Evolutionary conservation across 2,797 vertebrate species (phyloP).

Genomic region (Valencia hispanica): DNA sequence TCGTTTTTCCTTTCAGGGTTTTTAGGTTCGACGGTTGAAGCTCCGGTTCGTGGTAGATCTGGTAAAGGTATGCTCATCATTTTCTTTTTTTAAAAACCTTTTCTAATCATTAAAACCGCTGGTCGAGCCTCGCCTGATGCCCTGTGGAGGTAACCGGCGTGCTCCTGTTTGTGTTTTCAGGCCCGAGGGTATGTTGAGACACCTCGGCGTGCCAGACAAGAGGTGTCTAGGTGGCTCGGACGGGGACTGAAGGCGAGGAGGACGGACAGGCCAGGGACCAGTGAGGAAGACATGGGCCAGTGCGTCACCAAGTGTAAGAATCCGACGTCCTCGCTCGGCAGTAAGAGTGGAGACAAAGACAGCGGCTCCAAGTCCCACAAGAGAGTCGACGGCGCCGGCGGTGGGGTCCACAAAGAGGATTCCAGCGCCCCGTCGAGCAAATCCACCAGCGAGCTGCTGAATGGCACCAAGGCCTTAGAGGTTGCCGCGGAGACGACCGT

Average conservation of each 20-base stretch:
- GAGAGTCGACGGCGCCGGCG: conserved; percentile 77
- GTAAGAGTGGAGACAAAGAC: conserved; percentile 98
- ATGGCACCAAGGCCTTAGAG: conserved; percentile 93
- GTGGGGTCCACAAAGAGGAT: conserved; percentile 88
- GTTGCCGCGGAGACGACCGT: conserved; percentile 84
- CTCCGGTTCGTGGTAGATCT: conserved; percentile 48
- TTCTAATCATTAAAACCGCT: not conserved
- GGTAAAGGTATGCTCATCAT: conserved; percentile 43
- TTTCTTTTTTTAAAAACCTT: conserved; percentile 9
- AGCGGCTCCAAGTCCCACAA: conserved; percentile 90
- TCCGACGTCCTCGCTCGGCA: conserved; percentile 97
- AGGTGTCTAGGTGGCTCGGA: conserved; percentile 82
- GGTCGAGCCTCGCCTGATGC: not conserved
- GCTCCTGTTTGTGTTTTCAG: conserved; percentile 45
- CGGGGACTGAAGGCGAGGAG: conserved; percentile 80
- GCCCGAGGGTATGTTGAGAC: conserved; percentile 91
- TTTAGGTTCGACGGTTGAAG: conserved; percentile 36
- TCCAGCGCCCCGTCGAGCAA: conserved; percentile 83
- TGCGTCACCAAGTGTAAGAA: conserved; percentile 99
- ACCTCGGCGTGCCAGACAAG: conserved; percentile 81
- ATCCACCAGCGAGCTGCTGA: conserved; percentile 88
- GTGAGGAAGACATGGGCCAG: conserved; percentile 93
- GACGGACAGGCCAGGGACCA: conserved; percentile 67
- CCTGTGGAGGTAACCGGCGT: not conserved
- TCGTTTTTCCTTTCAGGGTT: conserved; percentile 31